Conservation (phyloP, 2,888 invertebrate genomes). For the Scaptomyza tumidula region DNA sequence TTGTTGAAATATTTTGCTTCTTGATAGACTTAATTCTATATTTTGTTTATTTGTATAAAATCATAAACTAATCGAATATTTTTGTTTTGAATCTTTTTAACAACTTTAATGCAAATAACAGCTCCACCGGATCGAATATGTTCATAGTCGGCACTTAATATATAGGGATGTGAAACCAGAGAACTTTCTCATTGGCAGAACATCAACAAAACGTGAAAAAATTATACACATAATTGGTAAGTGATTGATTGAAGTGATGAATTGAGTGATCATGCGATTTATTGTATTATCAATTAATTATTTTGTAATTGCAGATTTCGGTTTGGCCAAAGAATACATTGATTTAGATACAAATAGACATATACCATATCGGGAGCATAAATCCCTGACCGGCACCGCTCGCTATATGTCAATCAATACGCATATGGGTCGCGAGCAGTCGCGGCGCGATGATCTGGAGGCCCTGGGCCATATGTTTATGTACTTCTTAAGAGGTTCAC, state of each 20-base stretch:
- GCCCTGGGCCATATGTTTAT: constrained; percentile 99
- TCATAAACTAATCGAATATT: constrained; percentile 31
- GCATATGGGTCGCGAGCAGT: constrained; percentile 99
- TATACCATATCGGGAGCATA: constrained; percentile 99
- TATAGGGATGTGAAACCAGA: constrained; percentile 99
- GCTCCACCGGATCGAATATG: constrained; percentile 99
- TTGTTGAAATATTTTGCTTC: constrained; percentile 18
- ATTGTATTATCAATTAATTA: too few relatives aligned
- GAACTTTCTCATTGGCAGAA: constrained; percentile 99
- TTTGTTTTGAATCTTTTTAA: constrained; percentile 8
- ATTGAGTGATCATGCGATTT: too few relatives aligned
- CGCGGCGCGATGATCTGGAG: constrained; percentile 99
- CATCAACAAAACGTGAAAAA: constrained; percentile 98
- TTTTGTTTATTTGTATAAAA: constrained; percentile 1
- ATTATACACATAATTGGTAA: constrained; percentile 98
- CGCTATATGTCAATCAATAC: constrained; percentile 99
- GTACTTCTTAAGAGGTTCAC: constrained; percentile 99
- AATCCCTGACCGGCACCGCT: constrained; percentile 99
- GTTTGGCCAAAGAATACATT: constrained; percentile 99
- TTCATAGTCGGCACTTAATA: constrained; percentile 99
- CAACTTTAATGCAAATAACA: constrained; percentile 82
- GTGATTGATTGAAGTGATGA: too few relatives aligned
- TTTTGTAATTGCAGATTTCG: constrained; percentile 93
- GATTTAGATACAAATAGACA: constrained; percentile 99
- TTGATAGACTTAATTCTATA: constrained; percentile 26